Evolutionary conservation across 2,797 vertebrate genomes (phyloP).

Genomic region (Hydrolagus colliei): DNA sequence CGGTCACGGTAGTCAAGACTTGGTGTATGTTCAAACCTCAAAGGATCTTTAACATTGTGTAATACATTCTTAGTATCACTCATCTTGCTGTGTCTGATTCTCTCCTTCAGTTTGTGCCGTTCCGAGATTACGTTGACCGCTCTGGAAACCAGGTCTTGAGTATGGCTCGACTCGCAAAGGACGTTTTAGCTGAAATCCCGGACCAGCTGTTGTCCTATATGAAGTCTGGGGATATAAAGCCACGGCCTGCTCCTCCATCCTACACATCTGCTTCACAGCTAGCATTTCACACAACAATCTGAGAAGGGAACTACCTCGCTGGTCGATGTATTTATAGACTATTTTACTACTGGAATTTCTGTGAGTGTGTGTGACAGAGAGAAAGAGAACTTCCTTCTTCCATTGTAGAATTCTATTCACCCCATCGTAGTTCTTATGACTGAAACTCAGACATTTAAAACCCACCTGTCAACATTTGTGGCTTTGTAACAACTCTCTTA

Average conservation of each 20-base stretch:
- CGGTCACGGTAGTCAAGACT: too few species aligned
- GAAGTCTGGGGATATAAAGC: conserved; percentile 74
- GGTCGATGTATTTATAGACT: conserved; percentile 22
- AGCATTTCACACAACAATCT: conserved; percentile 24
- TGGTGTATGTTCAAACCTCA: too few species aligned
- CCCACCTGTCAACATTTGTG: not conserved
- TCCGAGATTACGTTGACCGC: conserved; percentile 90
- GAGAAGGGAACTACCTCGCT: not conserved
- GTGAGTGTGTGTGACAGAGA: not conserved
- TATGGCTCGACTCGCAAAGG: conserved; percentile 87
- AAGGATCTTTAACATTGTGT: too few species aligned
- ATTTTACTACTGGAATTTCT: conserved; percentile 15
- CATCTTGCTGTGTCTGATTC: conserved; percentile 30
- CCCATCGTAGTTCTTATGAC: not conserved
- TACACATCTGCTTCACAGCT: conserved; percentile 32
- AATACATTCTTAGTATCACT: not conserved
- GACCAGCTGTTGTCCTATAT: conserved; percentile 88
- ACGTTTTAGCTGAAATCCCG: conserved; percentile 81
- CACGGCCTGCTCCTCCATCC: conserved; percentile 56
- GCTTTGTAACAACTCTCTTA: conserved; percentile 2
- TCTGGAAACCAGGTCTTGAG: conserved; percentile 91
- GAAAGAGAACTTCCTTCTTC: not conserved
- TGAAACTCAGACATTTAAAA: conserved; percentile 1
- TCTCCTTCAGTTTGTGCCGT: conserved; percentile 80
- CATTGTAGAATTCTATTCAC: conserved; percentile 16